Evolutionary conservation across 2,113 vertebrate species (phyloP).

Genomic region (Camarhynchus parvulus): DNA sequence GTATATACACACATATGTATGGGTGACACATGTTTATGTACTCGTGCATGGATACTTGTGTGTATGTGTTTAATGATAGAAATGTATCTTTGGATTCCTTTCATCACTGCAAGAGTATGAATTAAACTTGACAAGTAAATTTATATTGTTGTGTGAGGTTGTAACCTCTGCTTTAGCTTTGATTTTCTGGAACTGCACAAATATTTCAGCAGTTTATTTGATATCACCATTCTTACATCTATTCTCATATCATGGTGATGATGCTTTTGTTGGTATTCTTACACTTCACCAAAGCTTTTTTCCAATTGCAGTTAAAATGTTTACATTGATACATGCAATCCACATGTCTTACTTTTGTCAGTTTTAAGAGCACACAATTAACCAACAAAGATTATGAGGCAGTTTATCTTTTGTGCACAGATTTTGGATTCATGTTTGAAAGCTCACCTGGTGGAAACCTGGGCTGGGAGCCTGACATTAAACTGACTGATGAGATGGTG

Average conservation of each 20-base stretch:
- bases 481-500: constrained; percentile 97
- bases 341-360: background rate
- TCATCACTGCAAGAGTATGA: background rate
- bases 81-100: background rate
- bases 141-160: background rate
- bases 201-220: background rate
- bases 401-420: constrained; percentile 71
- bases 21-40: background rate
- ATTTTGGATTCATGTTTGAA: constrained; percentile 99
- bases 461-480: constrained; percentile 98
- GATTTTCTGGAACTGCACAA: background rate
- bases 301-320: background rate
- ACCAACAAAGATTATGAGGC: background rate
- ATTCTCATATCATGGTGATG: background rate
- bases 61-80: background rate
- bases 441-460: constrained; percentile 96
- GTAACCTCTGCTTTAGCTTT: constrained; percentile 5
- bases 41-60: background rate
- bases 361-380: background rate
- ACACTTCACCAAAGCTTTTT: background rate
- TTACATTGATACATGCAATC: background rate
- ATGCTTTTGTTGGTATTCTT: background rate
- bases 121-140: background rate
- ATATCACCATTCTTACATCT: background rate
- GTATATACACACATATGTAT: background rate